Evolutionary conservation across 2,113 vertebrate species (phyloP), one percentile per base, ranked within the genome.

Genomic region (Hippocampus comes): DNA sequence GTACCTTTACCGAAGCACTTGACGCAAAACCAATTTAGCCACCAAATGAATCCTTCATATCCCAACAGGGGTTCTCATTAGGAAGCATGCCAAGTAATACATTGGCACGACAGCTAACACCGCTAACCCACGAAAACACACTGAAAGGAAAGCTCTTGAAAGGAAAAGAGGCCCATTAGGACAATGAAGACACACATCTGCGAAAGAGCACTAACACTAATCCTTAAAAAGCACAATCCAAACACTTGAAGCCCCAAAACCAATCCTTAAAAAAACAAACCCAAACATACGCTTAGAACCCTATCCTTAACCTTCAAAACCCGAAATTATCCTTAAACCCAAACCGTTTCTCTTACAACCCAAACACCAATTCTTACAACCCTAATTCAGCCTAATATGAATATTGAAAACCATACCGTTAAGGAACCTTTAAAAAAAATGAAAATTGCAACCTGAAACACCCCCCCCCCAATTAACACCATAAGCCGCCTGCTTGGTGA

Each of bases 11-110:
- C 23, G 5, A 63, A 57, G 43, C 2, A 1, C 15, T 48, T 38
- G 21, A 14, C 14, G 73, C 1, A 51, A 57, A 66, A 60, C 1
- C n/a, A 14, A 48, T 53, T 71, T 38, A 34, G 57, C 25, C 30
- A 42, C 55, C 59, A 30, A 66, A 76, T 63, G 11, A 73, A 67
- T 30, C 15, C 21, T 0, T 25, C 67, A 43, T 4, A 61, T 63
- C 17, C 23, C 49, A 1, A 15, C 61, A 68, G 51, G 66, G 72
- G 17, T 25, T 12, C 27, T 46, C 60, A 72, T 79, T 71, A 73
- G 34, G 34, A 21, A 71, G 56, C 15, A 18, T n/a, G n/a, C 38
- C 23, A 49, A 56, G 4, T 64, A 46, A 74, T 66, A 30, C 49
- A 77, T 74, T 68, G 23, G 63, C 38, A 43, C 38, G 6, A 21